Base-by-base conservation (phyloP, 2,113 vertebrate species). In the Phaethornis superciliosus region DNA sequence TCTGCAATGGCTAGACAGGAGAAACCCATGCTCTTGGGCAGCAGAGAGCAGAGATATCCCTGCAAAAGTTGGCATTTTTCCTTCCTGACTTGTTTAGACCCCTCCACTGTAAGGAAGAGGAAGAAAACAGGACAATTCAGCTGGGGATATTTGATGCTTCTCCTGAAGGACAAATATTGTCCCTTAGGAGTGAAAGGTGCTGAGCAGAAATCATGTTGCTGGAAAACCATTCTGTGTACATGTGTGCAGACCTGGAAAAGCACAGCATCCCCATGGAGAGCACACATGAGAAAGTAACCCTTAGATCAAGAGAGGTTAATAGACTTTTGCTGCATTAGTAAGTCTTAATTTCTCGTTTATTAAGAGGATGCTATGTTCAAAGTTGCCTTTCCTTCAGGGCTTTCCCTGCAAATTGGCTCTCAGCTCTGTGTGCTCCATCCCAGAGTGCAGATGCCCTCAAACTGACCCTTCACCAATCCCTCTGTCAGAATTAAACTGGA, bases 331-430 rank as follows among this genome's bases (percentile, higher is more conserved):
- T 96, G 85, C 96, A 96, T 97, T 98, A 98, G 97, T 98, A 97
- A 97, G 97, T 95, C 95, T 97, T 97, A 97, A 98, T 98, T 98
- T 97, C 94, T 87, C 96, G 13, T 98, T 97, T 98, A 97, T 97
- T 97, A 97, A 97, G 93, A 62, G 33, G 96, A 96, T 85, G 65
- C 56, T 80, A 77, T 93, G 85, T 96, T 96, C 96, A 69, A 95
- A 97, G 96, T 89, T 96, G 90, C 80, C 88, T 96, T 98, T 95
- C 96, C 98, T 97, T 90, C 91, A 94, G 97, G 96, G 96, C 69
- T 96, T 97, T 98, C 86, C 89, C 87, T 95, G 89, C 40, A 97
- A 98, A 97, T 97, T 97, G 95, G 88, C 85, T 97, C 77, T 95
- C 93, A 80, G 93, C 90, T 94, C 79, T 54, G 78, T 35, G 71